Evolutionary conservation across 2,888 invertebrate species (phyloP).

Genomic region (Coecobrya sp.): DNA sequence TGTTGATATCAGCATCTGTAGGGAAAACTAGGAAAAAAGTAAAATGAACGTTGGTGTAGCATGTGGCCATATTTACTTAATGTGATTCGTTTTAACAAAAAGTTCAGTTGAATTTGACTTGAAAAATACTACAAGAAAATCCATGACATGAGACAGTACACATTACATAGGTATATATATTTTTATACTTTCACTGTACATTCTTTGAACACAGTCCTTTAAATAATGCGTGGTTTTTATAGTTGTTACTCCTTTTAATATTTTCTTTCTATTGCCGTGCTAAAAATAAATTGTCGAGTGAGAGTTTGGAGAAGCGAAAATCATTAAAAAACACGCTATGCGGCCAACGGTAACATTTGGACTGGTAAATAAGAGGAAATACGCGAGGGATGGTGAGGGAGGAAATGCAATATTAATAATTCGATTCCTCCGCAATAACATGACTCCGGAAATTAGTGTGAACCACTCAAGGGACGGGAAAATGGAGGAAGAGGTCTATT

Average conservation of each 20-base stretch:
- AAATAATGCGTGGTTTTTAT: background rate
- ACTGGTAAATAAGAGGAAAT: background rate
- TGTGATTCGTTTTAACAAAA: background rate
- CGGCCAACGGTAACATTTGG: too few relatives aligned
- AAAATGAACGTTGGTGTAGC: background rate
- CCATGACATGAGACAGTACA: too few relatives aligned
- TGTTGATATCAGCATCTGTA: background rate
- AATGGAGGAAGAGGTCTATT: background rate
- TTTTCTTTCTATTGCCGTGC: background rate
- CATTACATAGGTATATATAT: too few relatives aligned
- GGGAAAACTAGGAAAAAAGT: background rate
- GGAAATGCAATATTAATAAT: background rate
- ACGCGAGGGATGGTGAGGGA: background rate
- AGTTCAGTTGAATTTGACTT: background rate
- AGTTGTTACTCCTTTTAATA: background rate
- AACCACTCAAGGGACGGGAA: background rate
- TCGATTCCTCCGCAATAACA: background rate
- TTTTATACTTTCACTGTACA: too few relatives aligned
- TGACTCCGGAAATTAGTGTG: slow-evolving; percentile 4
- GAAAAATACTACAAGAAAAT: background rate
- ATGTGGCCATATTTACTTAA: background rate
- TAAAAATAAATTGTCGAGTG: background rate
- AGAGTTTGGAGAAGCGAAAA: background rate
- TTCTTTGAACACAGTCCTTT: background rate
- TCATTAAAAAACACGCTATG: background rate